Percentiles rank a stretch among this genome's conserved stretches.
Conservation (phyloP, 2,888 invertebrate species). For the Temnothorax ravouxi region DNA sequence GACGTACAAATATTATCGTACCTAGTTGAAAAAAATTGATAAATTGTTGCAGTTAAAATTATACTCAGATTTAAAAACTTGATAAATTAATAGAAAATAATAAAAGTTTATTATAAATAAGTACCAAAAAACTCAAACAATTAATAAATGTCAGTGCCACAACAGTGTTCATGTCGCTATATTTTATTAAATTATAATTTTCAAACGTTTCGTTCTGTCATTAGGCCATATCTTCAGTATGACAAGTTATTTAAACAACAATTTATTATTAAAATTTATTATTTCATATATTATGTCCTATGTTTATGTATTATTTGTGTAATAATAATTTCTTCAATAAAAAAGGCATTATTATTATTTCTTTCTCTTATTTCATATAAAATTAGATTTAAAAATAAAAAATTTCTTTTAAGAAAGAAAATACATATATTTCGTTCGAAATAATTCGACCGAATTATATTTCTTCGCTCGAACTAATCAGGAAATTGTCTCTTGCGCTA, state of each 20-base stretch:
- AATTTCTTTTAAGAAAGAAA: background rate
- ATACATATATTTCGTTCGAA: background rate
- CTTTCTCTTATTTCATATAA: background rate
- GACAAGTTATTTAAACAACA: too few species aligned
- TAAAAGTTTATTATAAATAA: too few species aligned
- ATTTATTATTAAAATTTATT: background rate
- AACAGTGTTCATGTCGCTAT: too few species aligned
- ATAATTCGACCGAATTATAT: background rate
- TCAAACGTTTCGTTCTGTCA: too few species aligned
- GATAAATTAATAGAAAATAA: background rate
- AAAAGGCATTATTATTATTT: background rate
- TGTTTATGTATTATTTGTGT: background rate
- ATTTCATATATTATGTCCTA: background rate
- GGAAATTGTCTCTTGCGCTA: background rate
- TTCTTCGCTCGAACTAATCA: background rate
- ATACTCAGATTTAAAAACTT: background rate
- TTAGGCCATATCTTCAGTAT: too few species aligned
- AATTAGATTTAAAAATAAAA: background rate
- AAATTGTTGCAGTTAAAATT: background rate
- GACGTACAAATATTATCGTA: slow-evolving; percentile 3
- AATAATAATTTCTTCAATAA: background rate
- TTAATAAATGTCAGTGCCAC: too few species aligned
- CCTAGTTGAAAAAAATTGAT: background rate
- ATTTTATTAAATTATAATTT: too few species aligned
- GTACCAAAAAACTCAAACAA: too few species aligned